Conservation (phyloP, 2,797 vertebrate species). For the Natrix natrix region DNA sequence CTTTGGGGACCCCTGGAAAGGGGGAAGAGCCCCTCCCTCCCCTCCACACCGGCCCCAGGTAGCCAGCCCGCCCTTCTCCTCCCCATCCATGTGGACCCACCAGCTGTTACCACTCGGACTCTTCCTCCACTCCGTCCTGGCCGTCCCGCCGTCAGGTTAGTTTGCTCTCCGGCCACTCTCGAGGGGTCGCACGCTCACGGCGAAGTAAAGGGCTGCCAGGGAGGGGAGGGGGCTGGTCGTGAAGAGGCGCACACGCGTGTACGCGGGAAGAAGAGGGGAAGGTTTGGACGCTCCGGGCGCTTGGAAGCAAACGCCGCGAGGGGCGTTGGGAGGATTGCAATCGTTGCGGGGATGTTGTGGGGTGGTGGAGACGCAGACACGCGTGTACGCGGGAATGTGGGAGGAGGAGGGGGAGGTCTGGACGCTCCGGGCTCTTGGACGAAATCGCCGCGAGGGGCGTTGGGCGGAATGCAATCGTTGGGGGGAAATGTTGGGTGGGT, state of each 20-base stretch:
- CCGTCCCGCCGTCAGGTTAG: constrained; percentile 73
- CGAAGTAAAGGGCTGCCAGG: background rate
- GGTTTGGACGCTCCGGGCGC: too few species aligned
- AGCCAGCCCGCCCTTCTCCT: constrained; percentile 28
- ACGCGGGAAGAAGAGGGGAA: background rate
- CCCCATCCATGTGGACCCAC: constrained; percentile 84
- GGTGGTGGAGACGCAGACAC: background rate
- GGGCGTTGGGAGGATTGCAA: too few species aligned
- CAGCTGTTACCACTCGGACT: constrained; percentile 73
- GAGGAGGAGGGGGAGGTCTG: background rate
- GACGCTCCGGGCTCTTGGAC: background rate
- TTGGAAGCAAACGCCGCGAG: too few species aligned
- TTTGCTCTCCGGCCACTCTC: constrained; percentile 2
- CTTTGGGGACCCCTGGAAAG: constrained; percentile 43
- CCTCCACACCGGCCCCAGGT: background rate
- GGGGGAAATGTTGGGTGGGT: background rate
- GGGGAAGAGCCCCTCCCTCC: background rate
- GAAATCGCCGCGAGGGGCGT: background rate
- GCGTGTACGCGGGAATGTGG: background rate
- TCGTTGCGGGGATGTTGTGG: too few species aligned
- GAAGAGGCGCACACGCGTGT: background rate
- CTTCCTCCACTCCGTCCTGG: constrained; percentile 64
- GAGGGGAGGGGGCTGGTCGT: too few species aligned
- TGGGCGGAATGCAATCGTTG: background rate
- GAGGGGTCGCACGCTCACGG: background rate